phyloP scores from a whole-genome alignment of 1,140 invertebrate genomes.

The Cyrtorhinus lividipennis region DNA sequence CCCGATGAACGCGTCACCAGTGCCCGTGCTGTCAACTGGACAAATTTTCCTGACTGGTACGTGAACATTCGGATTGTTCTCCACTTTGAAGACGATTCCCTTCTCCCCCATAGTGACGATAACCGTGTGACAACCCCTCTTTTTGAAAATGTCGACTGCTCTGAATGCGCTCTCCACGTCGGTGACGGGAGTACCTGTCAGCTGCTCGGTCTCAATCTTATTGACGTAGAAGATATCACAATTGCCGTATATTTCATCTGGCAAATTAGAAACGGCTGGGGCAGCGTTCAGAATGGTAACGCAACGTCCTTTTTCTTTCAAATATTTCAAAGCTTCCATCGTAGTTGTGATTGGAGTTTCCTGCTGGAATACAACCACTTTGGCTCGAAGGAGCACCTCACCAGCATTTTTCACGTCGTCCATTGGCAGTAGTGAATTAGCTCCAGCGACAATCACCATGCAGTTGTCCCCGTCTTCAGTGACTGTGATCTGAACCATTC shows the following conservation, averaged over 20 bases:
- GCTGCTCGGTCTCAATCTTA: constrained; percentile 67
- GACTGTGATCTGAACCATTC: constrained; percentile 67
- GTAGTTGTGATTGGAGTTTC: constrained; percentile 66
- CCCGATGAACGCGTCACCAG: constrained; percentile 86
- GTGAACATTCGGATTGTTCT: constrained; percentile 22
- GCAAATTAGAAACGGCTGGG: constrained; percentile 48
- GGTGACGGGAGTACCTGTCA: constrained; percentile 41
- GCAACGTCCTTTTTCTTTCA: constrained; percentile 42
- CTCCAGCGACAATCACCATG: constrained; percentile 82
- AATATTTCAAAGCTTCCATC: constrained; percentile 58
- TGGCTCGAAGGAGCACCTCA: constrained; percentile 43
- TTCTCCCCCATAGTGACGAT: constrained; percentile 68
- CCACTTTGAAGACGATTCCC: constrained; percentile 50
- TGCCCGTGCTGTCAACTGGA: constrained; percentile 84
- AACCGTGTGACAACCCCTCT: constrained; percentile 51
- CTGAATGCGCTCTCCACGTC: constrained; percentile 23
- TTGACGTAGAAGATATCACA: constrained; percentile 82
- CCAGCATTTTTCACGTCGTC: constrained; percentile 48
- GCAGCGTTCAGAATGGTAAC: constrained; percentile 74
- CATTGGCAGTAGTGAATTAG: constrained; percentile 53
- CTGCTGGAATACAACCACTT: constrained; percentile 71
- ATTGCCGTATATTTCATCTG: constrained; percentile 44
- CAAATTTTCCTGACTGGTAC: constrained; percentile 35
- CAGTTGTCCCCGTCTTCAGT: constrained; percentile 70
- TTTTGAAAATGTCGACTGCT: constrained; percentile 30